Evolutionary conservation across 2,113 vertebrate genomes (phyloP).

Genomic region (Hydrolagus affinis): DNA sequence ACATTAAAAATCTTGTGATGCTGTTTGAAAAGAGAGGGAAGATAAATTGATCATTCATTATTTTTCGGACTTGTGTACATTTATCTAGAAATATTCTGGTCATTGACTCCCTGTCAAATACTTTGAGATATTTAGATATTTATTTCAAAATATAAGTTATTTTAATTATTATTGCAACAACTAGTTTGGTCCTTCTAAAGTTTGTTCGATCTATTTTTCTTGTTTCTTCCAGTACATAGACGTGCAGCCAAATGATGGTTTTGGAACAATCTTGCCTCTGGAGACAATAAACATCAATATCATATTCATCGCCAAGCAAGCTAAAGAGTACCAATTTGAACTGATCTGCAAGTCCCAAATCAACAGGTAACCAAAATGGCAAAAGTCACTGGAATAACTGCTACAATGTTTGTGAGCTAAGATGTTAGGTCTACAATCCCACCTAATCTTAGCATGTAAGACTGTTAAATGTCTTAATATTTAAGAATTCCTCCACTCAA

Average conservation of each 20-base stretch:
- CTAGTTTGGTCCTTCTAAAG: background rate
- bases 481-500: no score
- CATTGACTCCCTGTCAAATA: no score
- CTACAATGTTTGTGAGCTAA: background rate
- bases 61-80: no score
- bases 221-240: conserved; percentile 64
- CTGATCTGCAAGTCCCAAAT: conserved; percentile 73
- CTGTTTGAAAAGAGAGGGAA: no score
- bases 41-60: no score
- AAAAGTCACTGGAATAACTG: background rate
- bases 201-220: background rate
- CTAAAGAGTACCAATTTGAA: conserved; percentile 68
- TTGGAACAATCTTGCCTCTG: conserved; percentile 74
- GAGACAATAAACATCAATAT: conserved; percentile 70
- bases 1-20: no score
- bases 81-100: no score
- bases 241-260: conserved; percentile 76
- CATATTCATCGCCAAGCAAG: conserved; percentile 69
- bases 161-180: no score
- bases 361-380: conserved; percentile 62
- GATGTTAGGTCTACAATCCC: background rate
- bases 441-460: background rate
- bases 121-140: no score
- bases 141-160: no score
- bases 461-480: no score